Percentiles rank a stretch among this genome's conserved stretches.
Conservation (phyloP, 2,113 vertebrate genomes). For the Cettia cetti region DNA sequence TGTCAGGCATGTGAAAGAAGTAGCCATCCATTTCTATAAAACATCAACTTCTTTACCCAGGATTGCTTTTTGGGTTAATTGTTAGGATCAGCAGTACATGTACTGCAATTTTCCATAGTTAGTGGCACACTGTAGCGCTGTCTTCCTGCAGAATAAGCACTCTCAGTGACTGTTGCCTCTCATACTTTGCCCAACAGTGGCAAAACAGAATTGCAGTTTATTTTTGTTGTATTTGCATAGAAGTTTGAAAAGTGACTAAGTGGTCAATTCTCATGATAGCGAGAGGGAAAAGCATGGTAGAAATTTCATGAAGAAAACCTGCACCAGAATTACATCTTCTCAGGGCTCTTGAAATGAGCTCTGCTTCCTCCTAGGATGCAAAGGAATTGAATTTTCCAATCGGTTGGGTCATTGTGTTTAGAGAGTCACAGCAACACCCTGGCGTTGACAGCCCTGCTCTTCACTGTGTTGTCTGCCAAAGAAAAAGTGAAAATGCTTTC, state of each 20-base stretch:
- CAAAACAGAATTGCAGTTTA: neutral
- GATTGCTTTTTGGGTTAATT: neutral
- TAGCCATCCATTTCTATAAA: conserved; percentile 9
- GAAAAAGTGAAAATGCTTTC: neutral
- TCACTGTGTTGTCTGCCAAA: neutral
- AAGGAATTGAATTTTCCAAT: neutral
- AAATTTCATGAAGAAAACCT: neutral
- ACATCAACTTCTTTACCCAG: neutral
- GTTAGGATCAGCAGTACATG: neutral
- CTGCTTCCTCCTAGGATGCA: neutral
- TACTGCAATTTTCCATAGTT: neutral
- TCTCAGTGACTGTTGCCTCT: neutral
- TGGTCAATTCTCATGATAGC: neutral
- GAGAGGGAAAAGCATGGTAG: neutral
- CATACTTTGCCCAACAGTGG: neutral
- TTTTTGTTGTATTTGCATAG: neutral
- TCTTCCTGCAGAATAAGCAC: neutral
- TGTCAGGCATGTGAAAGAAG: neutral
- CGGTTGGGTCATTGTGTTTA: neutral
- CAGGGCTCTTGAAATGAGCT: neutral
- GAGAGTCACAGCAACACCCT: neutral
- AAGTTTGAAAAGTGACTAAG: neutral
- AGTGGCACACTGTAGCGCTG: rapidly evolving
- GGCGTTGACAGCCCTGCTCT: rapidly evolving
- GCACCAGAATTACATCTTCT: neutral